Evolutionary conservation across 2,113 vertebrate species (phyloP), one percentile per base, ranked within the genome.

Genomic region (Psittacus erithacus): DNA sequence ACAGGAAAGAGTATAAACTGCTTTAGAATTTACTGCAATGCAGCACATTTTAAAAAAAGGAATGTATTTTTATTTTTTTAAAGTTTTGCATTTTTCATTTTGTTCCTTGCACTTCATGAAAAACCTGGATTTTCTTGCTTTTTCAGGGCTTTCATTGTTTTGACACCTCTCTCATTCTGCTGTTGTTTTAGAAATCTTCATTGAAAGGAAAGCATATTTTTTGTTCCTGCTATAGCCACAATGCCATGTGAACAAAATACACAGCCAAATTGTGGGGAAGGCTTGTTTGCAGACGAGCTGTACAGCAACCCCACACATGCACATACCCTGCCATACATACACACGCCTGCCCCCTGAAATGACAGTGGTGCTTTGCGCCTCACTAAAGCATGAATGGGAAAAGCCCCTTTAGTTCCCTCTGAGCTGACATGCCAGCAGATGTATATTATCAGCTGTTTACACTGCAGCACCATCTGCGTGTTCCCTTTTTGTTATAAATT

Each of bases 251-350:
- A 59, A 35, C 13, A 59, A 59, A 23, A 10, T 15, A 24, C 57
- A 35, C 57, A 59, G 13, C 13, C 33, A 59, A 24, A 59, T 15
- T 35, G 57, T 24, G 57, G 22, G n/a, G 33, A 59, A 50, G 35
- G 39, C 3, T 38, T 4, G 43, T 47, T 11, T 27, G 27, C 2
- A 14, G 41, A 11, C 0, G 5, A 27, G n/a, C 9, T 7, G 39
- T 46, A 7, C 39, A 23, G 31, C 38, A 39, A 8, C 5, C 6
- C 1, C 17, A 7, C 6, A 29, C 57, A 23, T 33, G 15, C 33
- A 59, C 33, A n/a, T 20, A 59, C 33, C 33, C 57, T 24, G 20
- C 13, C 57, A 59, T 33, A 35, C 20, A 6, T 59, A 35, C 33
- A 59, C 57, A 24, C 7, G 62, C 10, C 33, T 39, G 39, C 22